Evolutionary conservation across 2,113 vertebrate species (phyloP).

Genomic region (Alethe castanea): DNA sequence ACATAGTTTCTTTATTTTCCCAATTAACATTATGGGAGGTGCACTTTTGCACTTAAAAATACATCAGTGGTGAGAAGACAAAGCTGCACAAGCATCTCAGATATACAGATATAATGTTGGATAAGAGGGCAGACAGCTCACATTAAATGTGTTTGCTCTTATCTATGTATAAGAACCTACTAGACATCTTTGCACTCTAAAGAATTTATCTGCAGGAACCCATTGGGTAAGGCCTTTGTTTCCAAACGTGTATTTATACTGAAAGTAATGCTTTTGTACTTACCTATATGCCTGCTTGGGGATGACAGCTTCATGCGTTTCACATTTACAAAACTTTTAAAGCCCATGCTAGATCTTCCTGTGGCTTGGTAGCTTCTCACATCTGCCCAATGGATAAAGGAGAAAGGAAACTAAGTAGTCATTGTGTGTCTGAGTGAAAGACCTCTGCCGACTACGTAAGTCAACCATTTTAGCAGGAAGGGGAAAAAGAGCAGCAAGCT

Average conservation of each 20-base stretch:
- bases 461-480: background rate
- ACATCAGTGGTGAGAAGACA: background rate
- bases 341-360: background rate
- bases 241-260: background rate
- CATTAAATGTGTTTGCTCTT: background rate
- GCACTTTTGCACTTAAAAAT: background rate
- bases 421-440: background rate
- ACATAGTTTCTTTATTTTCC: background rate
- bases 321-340: background rate
- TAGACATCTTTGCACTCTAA: background rate
- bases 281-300: background rate
- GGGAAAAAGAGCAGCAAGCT: background rate
- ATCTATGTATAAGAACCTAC: background rate
- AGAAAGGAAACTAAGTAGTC: background rate
- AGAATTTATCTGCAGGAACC: background rate
- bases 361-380: background rate
- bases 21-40: background rate
- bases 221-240: background rate
- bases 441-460: background rate
- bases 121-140: background rate
- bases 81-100: background rate
- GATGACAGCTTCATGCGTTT: background rate
- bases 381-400: background rate
- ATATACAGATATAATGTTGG: background rate
- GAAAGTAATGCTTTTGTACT: background rate